Base-by-base conservation (phyloP, 2,113 vertebrate genomes). In the Vidua chalybeata region DNA sequence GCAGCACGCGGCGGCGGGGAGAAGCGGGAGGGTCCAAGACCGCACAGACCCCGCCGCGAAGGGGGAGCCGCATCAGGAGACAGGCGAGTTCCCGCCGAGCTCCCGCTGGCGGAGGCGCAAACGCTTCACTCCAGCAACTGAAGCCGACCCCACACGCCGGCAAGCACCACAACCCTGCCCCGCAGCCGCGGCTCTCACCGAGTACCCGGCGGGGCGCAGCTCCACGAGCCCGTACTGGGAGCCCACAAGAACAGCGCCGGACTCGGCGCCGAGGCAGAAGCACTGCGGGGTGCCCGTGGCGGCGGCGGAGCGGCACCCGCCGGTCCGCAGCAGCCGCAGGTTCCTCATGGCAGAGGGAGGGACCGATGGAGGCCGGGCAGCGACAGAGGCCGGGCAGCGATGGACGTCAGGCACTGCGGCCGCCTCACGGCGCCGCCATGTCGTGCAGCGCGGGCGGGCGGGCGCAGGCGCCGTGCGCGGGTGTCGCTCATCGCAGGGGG, bases 171-270 rank as follows among this genome's bases (percentile, higher is more conserved):
- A 71, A 27, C 45, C 39, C n/a, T 33, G 17, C 26, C 56, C 48
- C 24, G 13, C 37, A 27, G 59, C 45, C 27, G 17, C 27, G 5
- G 35, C 43, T 66, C 97, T 97, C 62, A 98, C 98, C 97, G 96
- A 87, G 87, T 93, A 87, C 30, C 30, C 48, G 37, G 46, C 35
- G 24, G 97, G 97, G 73, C 98, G 97, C 10, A 98, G 97, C 93
- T 99, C 99, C 58, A 97, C 71, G 64, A 99, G 96, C 76, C 98
- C 98, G 74, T 56, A 89, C 55, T 97, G 97, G 9, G 98, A 99
- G 16, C 97, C 98, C 45, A 99, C 97, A 13, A 99, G 83, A 62
- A 99, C 77, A 0, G 97, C 97, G 13, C 97, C 97, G 3, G 96
- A 94, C 77, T 99, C 98, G 1, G 93, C 68, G 20, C 98, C 96